Base-by-base conservation (phyloP, 1,140 invertebrate genomes). In the Drosophila rufa region DNA sequence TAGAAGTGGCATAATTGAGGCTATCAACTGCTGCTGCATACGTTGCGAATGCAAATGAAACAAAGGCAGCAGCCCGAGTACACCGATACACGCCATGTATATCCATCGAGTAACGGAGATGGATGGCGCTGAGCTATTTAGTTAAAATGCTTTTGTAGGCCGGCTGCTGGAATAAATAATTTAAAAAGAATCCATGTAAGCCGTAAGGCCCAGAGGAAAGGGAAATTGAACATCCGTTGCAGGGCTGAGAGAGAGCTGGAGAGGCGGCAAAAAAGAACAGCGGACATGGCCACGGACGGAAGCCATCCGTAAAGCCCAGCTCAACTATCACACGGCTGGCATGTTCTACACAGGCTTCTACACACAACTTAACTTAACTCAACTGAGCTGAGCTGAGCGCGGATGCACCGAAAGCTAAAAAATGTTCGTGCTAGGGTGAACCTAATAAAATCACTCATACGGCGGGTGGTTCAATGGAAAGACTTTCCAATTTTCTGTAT, bases 211-310 rank as follows among this genome's bases (percentile, higher is more conserved):
- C 17, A 22, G 45, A 50, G 65, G 79, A 61, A 51, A 36, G 74
- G 84, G 85, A 90, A 89, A 89, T 89, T 80, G 80, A 89, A 90
- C 84, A 81, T 89, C 84, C 85, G 78, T 47, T 71, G 62, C 46
- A 55, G 68, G 58, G 68, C 64, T 62, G 17, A 71, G 56, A 79
- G 73, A 25, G 43, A 42, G 40, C 25, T 66, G 76, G 22, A 22
- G 48, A 27, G 30, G 42, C 38, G 66, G 46, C 40, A 56, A 58
- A 85, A 65, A 56, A 66, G 22, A 25, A 25, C 22, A 30, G 57
- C 47, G 58, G 65, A 53, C 53, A 65, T 43, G n/a, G 73, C 59
- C 66, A 78, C 75, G 69, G 82, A 60, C 83, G 84, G 80, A 89
- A 87, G 47, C 51, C 64, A 77, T 69, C 65, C 62, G 64, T 79